Conservation (phyloP, 2,113 vertebrate genomes). For the Anguilla rostrata region DNA sequence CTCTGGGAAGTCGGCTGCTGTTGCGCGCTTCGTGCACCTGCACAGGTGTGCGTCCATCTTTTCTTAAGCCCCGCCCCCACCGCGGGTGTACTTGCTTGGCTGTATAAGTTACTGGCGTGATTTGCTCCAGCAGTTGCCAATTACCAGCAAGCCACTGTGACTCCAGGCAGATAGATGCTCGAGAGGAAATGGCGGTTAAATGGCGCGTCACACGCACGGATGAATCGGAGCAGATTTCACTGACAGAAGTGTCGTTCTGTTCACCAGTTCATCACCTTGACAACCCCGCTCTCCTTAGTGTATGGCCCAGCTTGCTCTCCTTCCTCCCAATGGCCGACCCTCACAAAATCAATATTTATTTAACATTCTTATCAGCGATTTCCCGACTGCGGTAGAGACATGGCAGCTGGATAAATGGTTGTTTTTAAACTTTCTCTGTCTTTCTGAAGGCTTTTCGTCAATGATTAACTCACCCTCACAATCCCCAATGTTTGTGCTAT, state of each 20-base stretch:
- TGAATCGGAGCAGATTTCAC: background rate
- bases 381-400: constrained; percentile 28
- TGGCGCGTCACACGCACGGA: background rate
- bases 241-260: background rate
- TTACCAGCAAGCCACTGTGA: background rate
- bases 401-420: constrained; percentile 20
- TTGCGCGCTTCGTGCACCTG: background rate
- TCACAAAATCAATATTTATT: constrained; percentile 41
- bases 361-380: constrained; percentile 45
- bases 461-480: background rate
- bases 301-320: no score
- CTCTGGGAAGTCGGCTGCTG: background rate
- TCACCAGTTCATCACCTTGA: background rate
- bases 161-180: no score
- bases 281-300: background rate
- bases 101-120: background rate
- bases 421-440: background rate
- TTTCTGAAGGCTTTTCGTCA: background rate
- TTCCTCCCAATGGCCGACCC: background rate
- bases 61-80: background rate
- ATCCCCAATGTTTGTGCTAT: background rate
- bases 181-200: constrained; percentile 13
- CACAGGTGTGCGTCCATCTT: background rate
- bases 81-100: background rate
- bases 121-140: constrained; percentile 3